Conservation (phyloP, 1,140 invertebrate species). For the Caerostris darwini region DNA sequence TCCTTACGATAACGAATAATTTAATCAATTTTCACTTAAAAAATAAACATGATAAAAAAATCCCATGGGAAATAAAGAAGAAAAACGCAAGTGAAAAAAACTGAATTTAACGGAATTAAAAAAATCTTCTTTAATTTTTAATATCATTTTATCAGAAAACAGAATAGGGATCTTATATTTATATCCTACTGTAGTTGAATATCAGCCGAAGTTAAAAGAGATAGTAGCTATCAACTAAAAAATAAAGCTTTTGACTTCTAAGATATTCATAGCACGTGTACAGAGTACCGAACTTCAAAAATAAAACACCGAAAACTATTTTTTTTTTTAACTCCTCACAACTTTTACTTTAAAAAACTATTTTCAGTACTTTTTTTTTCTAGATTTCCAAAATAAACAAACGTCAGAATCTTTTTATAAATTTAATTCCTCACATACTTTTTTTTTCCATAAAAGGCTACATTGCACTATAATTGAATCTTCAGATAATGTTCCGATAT, state of each 20-base stretch:
- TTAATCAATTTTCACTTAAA: too few relatives aligned
- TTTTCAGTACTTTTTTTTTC: not conserved
- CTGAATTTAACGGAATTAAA: constrained; percentile 1
- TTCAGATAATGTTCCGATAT: not conserved
- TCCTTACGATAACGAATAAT: too few relatives aligned
- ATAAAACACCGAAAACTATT: not conserved
- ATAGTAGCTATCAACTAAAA: not conserved
- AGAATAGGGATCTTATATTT: not conserved
- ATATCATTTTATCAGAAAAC: not conserved
- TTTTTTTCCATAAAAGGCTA: not conserved
- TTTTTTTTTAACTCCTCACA: not conserved
- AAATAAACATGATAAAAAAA: too few relatives aligned
- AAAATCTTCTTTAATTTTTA: not conserved
- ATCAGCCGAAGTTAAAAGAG: not conserved
- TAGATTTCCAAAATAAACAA: not conserved
- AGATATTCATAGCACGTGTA: not conserved
- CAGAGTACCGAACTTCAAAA: not conserved
- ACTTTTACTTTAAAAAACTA: not conserved
- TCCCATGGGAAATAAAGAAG: not conserved
- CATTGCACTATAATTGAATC: not conserved
- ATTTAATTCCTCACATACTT: not conserved
- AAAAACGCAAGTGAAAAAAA: not conserved
- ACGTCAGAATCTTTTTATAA: too few relatives aligned
- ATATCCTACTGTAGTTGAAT: constrained; percentile 8
- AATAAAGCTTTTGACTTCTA: not conserved